phyloP scores from a whole-genome alignment of 1,140 invertebrate genomes.

The Monochamus saltuarius region DNA sequence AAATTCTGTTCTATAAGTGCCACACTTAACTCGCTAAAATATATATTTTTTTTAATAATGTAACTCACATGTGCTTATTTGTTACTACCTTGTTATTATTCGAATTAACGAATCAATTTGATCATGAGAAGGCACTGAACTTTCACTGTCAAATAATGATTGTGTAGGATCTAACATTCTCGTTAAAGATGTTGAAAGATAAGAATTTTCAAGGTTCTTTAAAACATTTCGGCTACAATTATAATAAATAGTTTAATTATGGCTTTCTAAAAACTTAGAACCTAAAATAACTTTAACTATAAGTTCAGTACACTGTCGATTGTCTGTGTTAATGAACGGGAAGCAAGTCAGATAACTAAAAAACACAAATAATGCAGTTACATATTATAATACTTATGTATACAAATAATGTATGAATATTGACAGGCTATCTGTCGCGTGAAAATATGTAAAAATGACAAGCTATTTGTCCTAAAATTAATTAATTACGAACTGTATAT shows the following conservation, averaged over 20 bases:
- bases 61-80: not conserved
- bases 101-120: slow-evolving; percentile 70
- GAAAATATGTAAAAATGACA: no score
- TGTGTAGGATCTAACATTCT: slow-evolving; percentile 83
- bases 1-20: slow-evolving; percentile 73
- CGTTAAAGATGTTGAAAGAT: slow-evolving; percentile 80
- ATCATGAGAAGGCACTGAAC: slow-evolving; percentile 60
- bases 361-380: no score
- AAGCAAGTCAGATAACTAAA: no score
- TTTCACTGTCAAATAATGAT: slow-evolving; percentile 71
- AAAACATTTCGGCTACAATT: slow-evolving; percentile 53
- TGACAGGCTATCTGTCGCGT: no score
- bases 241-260: not conserved
- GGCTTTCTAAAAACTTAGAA: no score
- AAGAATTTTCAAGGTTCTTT: slow-evolving; percentile 83
- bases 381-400: no score
- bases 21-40: slow-evolving; percentile 72
- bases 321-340: no score
- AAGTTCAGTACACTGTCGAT: no score
- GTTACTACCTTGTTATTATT: slow-evolving; percentile 62
- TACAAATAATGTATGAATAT: no score
- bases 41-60: slow-evolving; percentile 4
- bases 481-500: no score
- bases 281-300: no score
- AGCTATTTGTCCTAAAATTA: no score